Evolutionary conservation across 2,113 vertebrate genomes (phyloP), one percentile per base, ranked within the genome.

Genomic region (Neogale vison): DNA sequence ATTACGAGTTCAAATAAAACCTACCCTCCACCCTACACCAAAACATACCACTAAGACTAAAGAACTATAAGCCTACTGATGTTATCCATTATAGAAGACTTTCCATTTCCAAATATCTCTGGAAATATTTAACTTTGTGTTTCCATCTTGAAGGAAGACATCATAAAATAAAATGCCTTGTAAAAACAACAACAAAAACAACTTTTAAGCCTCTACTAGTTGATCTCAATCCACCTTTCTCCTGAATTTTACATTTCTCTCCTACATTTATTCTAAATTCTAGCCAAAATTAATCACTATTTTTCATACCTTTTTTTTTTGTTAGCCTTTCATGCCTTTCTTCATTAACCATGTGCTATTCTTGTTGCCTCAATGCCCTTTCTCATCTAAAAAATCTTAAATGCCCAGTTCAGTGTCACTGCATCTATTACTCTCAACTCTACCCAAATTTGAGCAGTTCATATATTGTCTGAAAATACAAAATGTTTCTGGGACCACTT

Each of bases 1-100:
- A 86, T 42, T 79, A 65, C 11, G 71, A 47, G 6, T 81, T 96
- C 88, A 52, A 95, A 77, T 91, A 85, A 97, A 91, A 93, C n/a
- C 31, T 26, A n/a, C 84, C 71, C 10, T 24, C 3, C 0, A 90
- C 9, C 5, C 5, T 88, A 55, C 79, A 63, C 29, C 9, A 90
- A 94, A 20, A 88, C 4, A 45, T 77, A 61, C 7, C 34, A 82
- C 26, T 52, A 95, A 92, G 29, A 87, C 11, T 6, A 92, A 34
- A 15, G 74, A 50, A 61, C 45, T 47, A 0, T 13, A 89, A 77
- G 31, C 13, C 45, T 81, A 47, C 29, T 87, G 47, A 92, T 95
- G 79, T 80, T 47, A 55, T 34, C 42, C 23, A 63, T 45, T 80
- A 3, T 5, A 34, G 2, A 94, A 42, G 21, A 90, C 3, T 21